Evolutionary conservation across 2,888 invertebrate genomes (phyloP).

Genomic region (Meghimatium bilineatum): DNA sequence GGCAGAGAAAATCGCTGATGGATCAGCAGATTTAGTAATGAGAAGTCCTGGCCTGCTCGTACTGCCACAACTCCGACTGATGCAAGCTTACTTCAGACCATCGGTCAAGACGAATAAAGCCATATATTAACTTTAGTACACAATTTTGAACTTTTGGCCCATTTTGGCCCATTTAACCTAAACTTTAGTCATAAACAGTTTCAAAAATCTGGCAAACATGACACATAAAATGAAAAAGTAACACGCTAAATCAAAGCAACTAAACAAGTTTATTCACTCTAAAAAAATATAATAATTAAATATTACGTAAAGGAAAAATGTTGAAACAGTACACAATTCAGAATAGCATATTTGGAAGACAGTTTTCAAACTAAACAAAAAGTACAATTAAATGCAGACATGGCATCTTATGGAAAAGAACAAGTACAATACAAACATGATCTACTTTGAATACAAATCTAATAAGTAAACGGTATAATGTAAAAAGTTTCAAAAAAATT

Average conservation of each 20-base stretch:
- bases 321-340: not conserved
- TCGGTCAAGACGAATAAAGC: no score
- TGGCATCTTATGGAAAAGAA: not conserved
- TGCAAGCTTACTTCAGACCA: no score
- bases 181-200: no score
- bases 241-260: not conserved
- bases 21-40: no score
- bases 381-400: not conserved
- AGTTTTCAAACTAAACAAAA: constrained; percentile 22
- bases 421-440: not conserved
- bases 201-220: no score
- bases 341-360: not conserved
- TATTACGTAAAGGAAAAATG: not conserved
- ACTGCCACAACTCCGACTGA: no score
- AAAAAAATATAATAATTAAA: not conserved
- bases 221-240: no score
- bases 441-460: not conserved
- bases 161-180: no score
- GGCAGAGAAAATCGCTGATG: no score
- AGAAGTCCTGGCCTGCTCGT: no score
- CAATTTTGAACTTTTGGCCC: no score
- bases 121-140: no score
- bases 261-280: constrained; percentile 30
- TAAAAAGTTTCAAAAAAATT: constrained; percentile 21
- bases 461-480: not conserved